These are phyloP conservation scores for Pluvialis apricaria DNA, from an alignment of 2,113 vertebrate genomes.

Conservation along the genomic window DNA sequence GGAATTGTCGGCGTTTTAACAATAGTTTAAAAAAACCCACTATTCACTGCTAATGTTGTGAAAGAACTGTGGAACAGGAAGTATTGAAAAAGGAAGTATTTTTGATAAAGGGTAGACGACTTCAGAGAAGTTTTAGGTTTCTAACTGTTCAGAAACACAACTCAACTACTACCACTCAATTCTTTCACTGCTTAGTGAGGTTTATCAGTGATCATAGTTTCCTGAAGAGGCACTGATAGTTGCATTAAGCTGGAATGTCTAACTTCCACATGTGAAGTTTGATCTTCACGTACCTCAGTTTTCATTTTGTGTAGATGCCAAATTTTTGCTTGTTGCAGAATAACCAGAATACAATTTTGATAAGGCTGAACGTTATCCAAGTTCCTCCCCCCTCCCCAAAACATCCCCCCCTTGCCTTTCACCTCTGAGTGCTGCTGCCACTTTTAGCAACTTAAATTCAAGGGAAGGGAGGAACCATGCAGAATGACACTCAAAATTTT, in stretches of 20 bases:
- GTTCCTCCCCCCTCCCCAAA: background rate
- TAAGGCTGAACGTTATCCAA: background rate
- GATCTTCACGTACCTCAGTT: background rate
- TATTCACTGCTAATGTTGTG: background rate
- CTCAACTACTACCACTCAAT: background rate
- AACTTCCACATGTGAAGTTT: background rate
- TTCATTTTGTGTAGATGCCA: background rate
- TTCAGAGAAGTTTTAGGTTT: background rate
- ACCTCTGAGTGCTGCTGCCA: background rate
- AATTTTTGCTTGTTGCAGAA: background rate
- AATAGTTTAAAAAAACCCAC: background rate
- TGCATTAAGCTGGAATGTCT: background rate
- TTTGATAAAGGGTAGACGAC: background rate
- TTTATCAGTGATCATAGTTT: background rate
- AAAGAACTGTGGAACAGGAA: background rate
- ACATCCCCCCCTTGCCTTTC: rapidly evolving
- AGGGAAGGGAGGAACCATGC: background rate
- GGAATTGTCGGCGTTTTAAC: background rate
- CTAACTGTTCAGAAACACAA: background rate
- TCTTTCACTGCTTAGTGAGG: background rate
- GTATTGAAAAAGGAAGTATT: background rate
- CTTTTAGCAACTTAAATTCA: background rate
- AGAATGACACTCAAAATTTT: background rate
- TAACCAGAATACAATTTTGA: background rate
- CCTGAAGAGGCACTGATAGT: background rate